Percentiles rank a stretch among this genome's conserved stretches.
Conservation (phyloP, 2,113 vertebrate genomes). For the Equus przewalskii region DNA sequence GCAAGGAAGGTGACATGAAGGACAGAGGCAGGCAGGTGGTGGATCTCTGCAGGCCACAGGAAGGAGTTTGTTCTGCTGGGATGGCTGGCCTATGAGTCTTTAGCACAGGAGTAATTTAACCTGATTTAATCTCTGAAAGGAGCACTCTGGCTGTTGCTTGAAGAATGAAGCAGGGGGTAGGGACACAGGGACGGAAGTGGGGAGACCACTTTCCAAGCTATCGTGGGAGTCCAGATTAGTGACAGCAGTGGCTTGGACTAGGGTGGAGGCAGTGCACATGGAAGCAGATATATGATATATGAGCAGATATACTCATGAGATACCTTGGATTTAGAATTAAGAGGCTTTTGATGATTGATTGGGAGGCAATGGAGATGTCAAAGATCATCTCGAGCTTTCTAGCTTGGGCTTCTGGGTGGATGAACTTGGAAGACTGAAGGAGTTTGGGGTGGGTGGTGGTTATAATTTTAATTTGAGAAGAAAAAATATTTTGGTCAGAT, state of each 20-base stretch:
- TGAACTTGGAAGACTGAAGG: neutral
- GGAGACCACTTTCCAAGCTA: neutral
- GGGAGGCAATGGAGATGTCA: neutral
- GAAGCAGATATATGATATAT: neutral
- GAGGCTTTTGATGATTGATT: neutral
- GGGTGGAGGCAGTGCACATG: accelerated
- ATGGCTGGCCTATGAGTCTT: neutral
- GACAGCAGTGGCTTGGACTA: accelerated
- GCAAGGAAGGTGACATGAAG: neutral
- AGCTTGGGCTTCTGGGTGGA: accelerated
- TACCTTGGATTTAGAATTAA: neutral
- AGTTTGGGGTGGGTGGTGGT: neutral
- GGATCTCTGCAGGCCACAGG: accelerated
- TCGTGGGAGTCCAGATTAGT: neutral
- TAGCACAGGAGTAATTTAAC: neutral
- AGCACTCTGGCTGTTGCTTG: neutral
- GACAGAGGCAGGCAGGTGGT: neutral
- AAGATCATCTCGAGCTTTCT: neutral
- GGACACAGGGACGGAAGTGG: neutral
- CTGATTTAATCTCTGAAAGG: neutral
- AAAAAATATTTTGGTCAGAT: neutral
- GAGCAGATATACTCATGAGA: neutral
- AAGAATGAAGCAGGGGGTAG: neutral
- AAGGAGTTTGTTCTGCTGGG: neutral
- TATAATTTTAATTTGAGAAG: neutral